Percentiles rank a stretch among this genome's conserved stretches.
Conservation (phyloP, 2,888 invertebrate species). For the Tuberolachnus salignus region DNA sequence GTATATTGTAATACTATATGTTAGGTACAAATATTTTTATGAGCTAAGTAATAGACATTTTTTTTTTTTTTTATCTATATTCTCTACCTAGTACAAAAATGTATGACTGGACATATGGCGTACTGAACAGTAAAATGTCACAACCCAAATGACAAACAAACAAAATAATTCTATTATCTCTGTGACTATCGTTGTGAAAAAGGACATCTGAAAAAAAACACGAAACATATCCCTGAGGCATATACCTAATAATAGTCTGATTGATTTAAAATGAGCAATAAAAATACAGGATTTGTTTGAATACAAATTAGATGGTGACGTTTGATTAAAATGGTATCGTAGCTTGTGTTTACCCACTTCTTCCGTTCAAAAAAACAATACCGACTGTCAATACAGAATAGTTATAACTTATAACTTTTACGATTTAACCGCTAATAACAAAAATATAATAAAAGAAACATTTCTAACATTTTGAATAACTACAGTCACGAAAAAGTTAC, state of each 20-base stretch:
- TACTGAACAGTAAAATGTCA: neutral
- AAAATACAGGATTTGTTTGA: neutral
- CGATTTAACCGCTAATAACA: no score
- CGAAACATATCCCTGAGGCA: neutral
- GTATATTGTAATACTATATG: no score
- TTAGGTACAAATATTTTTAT: no score
- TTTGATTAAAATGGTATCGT: slow-evolving; percentile 1
- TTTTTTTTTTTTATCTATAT: neutral
- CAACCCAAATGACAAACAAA: neutral
- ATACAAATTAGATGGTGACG: slow-evolving; percentile 44
- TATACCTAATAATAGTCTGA: neutral
- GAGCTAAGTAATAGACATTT: neutral
- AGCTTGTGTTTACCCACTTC: neutral
- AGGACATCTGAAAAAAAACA: neutral
- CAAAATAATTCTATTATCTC: slow-evolving; percentile 23
- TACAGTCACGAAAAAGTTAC: no score
- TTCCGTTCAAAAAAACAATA: slow-evolving; percentile 13
- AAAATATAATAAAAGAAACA: no score
- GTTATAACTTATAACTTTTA: no score
- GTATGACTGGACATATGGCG: no score
- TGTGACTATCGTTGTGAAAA: neutral
- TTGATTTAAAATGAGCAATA: slow-evolving; percentile 3
- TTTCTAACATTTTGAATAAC: no score
- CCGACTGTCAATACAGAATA: no score
- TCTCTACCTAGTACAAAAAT: no score